Conservation (phyloP, 2,797 vertebrate species). For the Schizopygopsis pylzovi region DNA sequence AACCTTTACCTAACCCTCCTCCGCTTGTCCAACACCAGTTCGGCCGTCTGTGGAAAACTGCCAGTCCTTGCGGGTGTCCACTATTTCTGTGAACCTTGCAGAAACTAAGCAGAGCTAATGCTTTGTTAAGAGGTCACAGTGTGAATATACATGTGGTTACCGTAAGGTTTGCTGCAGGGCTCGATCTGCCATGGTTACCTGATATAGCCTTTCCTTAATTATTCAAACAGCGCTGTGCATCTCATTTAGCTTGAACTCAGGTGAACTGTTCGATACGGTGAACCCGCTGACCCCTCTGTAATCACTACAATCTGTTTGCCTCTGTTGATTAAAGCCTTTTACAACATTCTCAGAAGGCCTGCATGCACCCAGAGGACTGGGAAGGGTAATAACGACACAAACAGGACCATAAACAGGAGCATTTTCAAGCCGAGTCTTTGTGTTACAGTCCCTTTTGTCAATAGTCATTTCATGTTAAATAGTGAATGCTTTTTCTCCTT, state of each 20-base stretch:
- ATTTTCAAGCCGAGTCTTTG: neutral
- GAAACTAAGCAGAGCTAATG: constrained; percentile 43
- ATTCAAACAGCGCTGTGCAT: constrained; percentile 49
- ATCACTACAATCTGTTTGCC: constrained; percentile 31
- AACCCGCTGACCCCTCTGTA: constrained; percentile 20
- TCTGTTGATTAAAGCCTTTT: constrained; percentile 39
- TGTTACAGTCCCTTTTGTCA: constrained; percentile 21
- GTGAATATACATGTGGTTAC: constrained; percentile 44
- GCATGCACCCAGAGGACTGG: neutral
- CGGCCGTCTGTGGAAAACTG: constrained; percentile 33
- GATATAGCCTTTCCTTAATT: constrained; percentile 52
- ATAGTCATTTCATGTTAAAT: constrained; percentile 19
- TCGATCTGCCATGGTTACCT: constrained; percentile 39
- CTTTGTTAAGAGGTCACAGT: constrained; percentile 44
- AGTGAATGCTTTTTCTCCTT: neutral
- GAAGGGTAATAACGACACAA: constrained; percentile 7
- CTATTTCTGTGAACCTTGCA: constrained; percentile 41
- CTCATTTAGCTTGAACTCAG: constrained; percentile 52
- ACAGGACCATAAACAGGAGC: constrained; percentile 13
- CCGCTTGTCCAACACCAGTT: constrained; percentile 21
- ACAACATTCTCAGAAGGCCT: constrained; percentile 21
- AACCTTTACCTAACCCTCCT: constrained; percentile 51
- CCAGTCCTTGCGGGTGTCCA: constrained; percentile 43
- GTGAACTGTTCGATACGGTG: constrained; percentile 34
- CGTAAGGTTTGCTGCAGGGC: constrained; percentile 32